Evolutionary conservation across 2,113 vertebrate genomes (phyloP), one percentile per base, ranked within the genome.

Genomic region (Pteruthius melanotis): DNA sequence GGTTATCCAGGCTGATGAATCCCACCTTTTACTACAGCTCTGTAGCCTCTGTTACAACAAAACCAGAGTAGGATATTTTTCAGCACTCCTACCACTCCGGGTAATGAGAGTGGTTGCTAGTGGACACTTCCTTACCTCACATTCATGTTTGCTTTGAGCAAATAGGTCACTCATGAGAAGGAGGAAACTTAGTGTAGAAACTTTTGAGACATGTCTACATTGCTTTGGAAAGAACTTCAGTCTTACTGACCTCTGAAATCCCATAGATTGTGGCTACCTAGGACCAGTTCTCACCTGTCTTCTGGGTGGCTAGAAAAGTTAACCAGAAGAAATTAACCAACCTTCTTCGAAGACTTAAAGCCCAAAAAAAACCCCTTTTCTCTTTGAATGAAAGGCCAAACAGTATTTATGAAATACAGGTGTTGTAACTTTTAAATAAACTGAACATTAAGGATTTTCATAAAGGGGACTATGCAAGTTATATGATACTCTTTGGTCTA

Each of bases 401-500:
- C 2, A 57, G 9, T 16, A 20, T 33, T 68, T 70, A 86, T 44
- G 17, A 83, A 80, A 88, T 7, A 49, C 10, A 44, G 0, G 0
- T 6, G 1, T 27, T 42, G 11, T n/a, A 66, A 49, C 4, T 90
- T 85, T 37, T 86, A 80, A 47, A 87, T 47, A 30, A 78, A 7
- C 13, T 50, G 37, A 68, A 69, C 1, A 13, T 16, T 59, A 87
- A 50, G 5, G 7, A 5, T 52, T 87, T 81, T n/a, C 33, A n/a
- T 66, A 56, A 60, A 47, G 7, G 2, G 8, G 7, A 19, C 27
- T 49, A 7, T 9, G 6, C 10, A 52, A 87, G 31, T 8, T 61
- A 7, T 21, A 49, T 5, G 14, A 40, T 2, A 1, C 1, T 61
- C 31, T 60, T 79, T 2, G 2, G 37, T 39, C 45, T 42, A 12